A percentile compares a stretch with the other conserved stretches of the same genome.
These are phyloP conservation scores for Schlechtendalia chinensis DNA, from an alignment of 1,140 invertebrate genomes.

Conservation along the genomic window DNA sequence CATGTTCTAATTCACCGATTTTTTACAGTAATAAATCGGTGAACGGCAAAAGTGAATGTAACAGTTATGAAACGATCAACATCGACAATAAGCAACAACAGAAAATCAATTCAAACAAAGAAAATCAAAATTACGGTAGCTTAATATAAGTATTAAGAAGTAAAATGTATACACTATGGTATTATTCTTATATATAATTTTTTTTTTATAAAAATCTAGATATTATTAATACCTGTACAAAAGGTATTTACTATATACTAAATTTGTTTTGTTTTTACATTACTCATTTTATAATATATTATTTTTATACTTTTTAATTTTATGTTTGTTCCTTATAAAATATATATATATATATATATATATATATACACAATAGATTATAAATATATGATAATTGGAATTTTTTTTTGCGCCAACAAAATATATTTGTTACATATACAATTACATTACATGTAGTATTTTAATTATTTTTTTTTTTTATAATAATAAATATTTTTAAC, in stretches of 20 bases:
- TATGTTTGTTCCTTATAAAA: slow-evolving; percentile 5
- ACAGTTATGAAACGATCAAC: not conserved
- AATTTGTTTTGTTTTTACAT: slow-evolving; percentile 11
- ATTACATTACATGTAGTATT: not conserved
- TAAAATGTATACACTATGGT: not conserved
- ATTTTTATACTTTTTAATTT: slow-evolving; percentile 25
- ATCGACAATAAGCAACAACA: slow-evolving; percentile 27
- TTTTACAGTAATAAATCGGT: slow-evolving; percentile 34
- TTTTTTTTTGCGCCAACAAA: not conserved
- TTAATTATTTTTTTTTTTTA: not conserved
- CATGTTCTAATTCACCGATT: not conserved
- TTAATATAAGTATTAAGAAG: slow-evolving; percentile 39
- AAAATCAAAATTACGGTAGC: slow-evolving; percentile 21
- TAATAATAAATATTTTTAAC: slow-evolving; percentile 1
- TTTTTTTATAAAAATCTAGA: not conserved
- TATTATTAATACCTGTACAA: not conserved
- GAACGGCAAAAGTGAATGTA: slow-evolving; percentile 40
- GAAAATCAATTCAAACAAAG: not conserved
- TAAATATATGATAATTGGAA: not conserved
- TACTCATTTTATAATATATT: slow-evolving; percentile 15
- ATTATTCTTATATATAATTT: not conserved
- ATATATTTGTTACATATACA: slow-evolving; percentile 30
- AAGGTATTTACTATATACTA: not conserved
- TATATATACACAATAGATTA: too few species aligned
- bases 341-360: not conserved